phyloP scores from a whole-genome alignment of 2,888 invertebrate species.

The Drosophila kuntzei region DNA sequence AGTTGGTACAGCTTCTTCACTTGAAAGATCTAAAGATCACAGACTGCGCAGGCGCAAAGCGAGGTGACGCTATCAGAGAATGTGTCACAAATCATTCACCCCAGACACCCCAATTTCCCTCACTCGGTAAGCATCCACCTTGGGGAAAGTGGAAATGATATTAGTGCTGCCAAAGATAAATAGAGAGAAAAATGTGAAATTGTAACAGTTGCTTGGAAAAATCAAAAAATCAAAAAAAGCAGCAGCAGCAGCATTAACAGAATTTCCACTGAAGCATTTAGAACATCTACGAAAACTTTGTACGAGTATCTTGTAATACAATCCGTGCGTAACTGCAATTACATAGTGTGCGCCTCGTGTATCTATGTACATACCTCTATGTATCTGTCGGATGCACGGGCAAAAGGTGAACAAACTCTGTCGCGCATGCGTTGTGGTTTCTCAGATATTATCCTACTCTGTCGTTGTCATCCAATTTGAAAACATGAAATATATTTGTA shows the following conservation, averaged over 20 bases:
- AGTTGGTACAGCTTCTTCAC: slow-evolving; percentile 22
- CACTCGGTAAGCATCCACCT: slow-evolving; percentile 16
- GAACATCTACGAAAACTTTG: slow-evolving; percentile 24
- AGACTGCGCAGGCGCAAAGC: slow-evolving; percentile 41
- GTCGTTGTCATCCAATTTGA: slow-evolving; percentile 67
- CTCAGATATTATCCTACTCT: slow-evolving; percentile 45
- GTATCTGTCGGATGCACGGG: slow-evolving; percentile 30
- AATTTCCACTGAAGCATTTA: slow-evolving; percentile 51
- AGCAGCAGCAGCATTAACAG: slow-evolving; percentile 18
- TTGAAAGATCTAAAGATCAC: slow-evolving; percentile 32
- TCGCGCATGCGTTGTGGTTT: slow-evolving; percentile 62
- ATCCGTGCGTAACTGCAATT: slow-evolving; percentile 78
- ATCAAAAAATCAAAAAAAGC: slow-evolving; percentile 46
- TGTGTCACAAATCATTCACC: slow-evolving; percentile 82
- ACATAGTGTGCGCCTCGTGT: slow-evolving; percentile 56
- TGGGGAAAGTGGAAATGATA: slow-evolving; percentile 69
- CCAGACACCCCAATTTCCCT: slow-evolving; percentile 22
- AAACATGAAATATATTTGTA: slow-evolving; percentile 75
- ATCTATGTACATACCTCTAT: slow-evolving; percentile 37
- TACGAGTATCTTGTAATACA: slow-evolving; percentile 65
- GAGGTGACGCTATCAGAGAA: slow-evolving; percentile 61
- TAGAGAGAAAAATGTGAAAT: slow-evolving; percentile 62
- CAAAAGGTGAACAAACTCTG: slow-evolving; percentile 75
- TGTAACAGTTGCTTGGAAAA: slow-evolving; percentile 78
- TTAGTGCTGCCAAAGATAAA: slow-evolving; percentile 70